Percentiles rank a stretch among this genome's conserved stretches.
Conservation (phyloP, 2,888 invertebrate species). For the Arctia plantaginis region DNA sequence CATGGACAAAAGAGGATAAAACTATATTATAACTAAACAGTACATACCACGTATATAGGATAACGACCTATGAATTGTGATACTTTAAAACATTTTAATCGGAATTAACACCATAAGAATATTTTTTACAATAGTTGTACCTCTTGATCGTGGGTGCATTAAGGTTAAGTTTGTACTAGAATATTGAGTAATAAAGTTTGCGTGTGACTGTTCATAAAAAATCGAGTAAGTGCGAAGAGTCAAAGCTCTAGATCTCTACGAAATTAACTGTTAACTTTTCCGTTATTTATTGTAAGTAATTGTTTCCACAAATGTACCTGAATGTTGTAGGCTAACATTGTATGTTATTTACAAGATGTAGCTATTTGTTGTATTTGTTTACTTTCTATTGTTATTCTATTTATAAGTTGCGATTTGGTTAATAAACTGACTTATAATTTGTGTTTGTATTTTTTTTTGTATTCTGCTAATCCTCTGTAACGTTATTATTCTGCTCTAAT, state of each 20-base stretch:
- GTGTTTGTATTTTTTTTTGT: background rate
- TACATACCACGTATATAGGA: background rate
- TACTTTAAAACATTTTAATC: constrained; percentile 15
- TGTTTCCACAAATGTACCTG: constrained; percentile 48
- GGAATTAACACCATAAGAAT: constrained; percentile 14
- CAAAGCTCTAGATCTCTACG: constrained; percentile 44
- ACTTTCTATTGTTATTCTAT: constrained; percentile 24
- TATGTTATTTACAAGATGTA: constrained; percentile 21
- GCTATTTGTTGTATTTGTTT: constrained; percentile 28
- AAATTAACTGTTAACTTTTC: constrained; percentile 36
- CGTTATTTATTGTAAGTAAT: constrained; percentile 49
- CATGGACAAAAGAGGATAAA: background rate
- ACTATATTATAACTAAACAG: background rate
- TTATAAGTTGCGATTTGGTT: constrained; percentile 20
- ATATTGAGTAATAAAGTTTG: constrained; percentile 17
- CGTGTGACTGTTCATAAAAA: constrained; percentile 13
- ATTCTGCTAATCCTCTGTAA: background rate
- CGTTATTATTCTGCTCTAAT: too few species aligned
- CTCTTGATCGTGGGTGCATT: constrained; percentile 16
- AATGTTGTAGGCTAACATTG: constrained; percentile 34
- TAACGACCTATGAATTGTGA: background rate
- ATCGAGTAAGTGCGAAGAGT: constrained; percentile 30
- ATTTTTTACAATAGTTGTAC: constrained; percentile 1
- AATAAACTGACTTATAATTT: constrained; percentile 36
- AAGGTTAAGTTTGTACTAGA: constrained; percentile 19